Evolutionary conservation across 2,797 vertebrate genomes (phyloP).

Genomic region (Microcaecilia unicolor): DNA sequence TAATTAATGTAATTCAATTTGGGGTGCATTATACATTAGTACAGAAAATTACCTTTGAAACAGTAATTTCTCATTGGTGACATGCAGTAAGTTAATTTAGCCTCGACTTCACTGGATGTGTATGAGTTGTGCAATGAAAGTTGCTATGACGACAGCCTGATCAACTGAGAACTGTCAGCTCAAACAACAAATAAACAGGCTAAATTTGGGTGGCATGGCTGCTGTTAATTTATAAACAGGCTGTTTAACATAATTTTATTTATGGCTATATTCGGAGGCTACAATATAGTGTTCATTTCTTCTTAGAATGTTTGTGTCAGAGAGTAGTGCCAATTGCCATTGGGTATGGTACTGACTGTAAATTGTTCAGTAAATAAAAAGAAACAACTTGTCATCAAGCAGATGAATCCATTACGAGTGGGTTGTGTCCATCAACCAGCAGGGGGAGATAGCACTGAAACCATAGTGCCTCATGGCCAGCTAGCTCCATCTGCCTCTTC

Average conservation of each 20-base stretch:
- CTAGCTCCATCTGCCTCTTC: no score
- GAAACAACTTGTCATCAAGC: no score
- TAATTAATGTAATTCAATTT: slow-evolving; percentile 55
- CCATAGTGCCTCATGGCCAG: no score
- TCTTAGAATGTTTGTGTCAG: no score
- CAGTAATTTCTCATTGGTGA: slow-evolving; percentile 47
- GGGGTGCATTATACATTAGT: slow-evolving; percentile 39
- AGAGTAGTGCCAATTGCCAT: no score
- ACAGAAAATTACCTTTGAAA: slow-evolving; percentile 45
- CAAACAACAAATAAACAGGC: slow-evolving; percentile 37
- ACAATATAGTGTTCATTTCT: background rate
- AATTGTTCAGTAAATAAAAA: no score
- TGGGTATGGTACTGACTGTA: no score
- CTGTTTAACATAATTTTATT: slow-evolving; percentile 15
- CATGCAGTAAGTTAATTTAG: slow-evolving; percentile 47
- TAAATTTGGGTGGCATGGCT: background rate
- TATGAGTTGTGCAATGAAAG: slow-evolving; percentile 44
- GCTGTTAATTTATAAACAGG: background rate
- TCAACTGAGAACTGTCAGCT: slow-evolving; percentile 41
- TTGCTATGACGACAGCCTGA: slow-evolving; percentile 58
- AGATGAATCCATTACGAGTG: no score
- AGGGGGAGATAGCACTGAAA: no score
- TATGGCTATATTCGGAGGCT: background rate
- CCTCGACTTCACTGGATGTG: slow-evolving; percentile 34
- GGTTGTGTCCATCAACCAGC: no score